Evolutionary conservation across 2,888 invertebrate genomes (phyloP), one percentile per base, ranked within the genome.

Genomic region (Lumbricus terrestris): DNA sequence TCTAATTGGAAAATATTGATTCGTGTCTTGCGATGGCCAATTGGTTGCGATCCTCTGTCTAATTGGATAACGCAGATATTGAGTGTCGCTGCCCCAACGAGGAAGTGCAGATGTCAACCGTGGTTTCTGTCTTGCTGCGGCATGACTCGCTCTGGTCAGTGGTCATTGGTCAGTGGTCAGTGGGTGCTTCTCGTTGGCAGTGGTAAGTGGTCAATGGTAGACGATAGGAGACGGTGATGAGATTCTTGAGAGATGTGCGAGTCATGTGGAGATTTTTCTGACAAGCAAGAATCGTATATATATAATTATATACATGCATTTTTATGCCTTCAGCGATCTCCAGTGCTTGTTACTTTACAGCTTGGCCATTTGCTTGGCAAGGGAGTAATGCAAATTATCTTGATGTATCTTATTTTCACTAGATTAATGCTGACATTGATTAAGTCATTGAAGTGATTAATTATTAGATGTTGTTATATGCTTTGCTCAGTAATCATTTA

Each of bases 1-100:
- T 85, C 85, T 85, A 85, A 85, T 85, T 85, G 85, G 85, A 85
- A 85, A 85, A 35, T 85, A 85, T 85, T 85, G 85, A 85, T 85
- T 85, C 85, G 33, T 34, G 35, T 20, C 35, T 35, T 23, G n/a
- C n/a, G 85, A 35, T 8, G 85, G 37, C 85, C 85, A 85, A 85
- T 85, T 85, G 85, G 85, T 85, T 35, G 34, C 37, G 85, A 85
- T n/a, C 34, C 85, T 85, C 85, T 16, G 35, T 85, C 85, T 85
- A 34, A 37, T 35, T 33, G 85, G 35, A 85, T 35, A 34, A 37
- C 15, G 85, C 85, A 85, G 85, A 35, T 85, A 37, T 34, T 33
- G 37, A 85, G 85, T 29, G 35, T 85, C 85, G 4, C n/a, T 85
- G 85, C 34, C 23, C 13, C 16, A 85, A 85, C 85, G 85, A 35